Evolutionary conservation across 1,140 invertebrate genomes (phyloP).

Genomic region (Drosophila sp.): DNA sequence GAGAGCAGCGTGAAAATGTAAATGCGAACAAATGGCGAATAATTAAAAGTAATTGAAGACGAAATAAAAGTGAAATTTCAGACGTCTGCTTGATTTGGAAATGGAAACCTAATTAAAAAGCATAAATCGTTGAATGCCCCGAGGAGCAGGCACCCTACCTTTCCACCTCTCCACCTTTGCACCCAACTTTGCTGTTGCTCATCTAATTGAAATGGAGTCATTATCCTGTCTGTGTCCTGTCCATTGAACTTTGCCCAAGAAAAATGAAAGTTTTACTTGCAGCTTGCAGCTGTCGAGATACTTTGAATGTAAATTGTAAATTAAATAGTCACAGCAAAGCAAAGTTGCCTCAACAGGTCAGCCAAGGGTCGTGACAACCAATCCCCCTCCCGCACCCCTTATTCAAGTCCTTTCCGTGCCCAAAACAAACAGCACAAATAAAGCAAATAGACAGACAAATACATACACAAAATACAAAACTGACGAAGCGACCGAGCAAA

Average conservation of each 20-base stretch:
- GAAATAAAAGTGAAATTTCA: conserved; percentile 64
- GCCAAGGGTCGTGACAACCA: neutral
- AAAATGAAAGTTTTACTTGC: conserved; percentile 28
- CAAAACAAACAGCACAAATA: conserved; percentile 8
- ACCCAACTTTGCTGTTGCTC: neutral
- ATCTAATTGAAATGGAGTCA: conserved; percentile 46
- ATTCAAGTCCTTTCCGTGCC: neutral
- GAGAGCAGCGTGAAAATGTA: conserved; percentile 33
- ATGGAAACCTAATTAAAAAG: conserved; percentile 59
- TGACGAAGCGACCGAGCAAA: conserved; percentile 62
- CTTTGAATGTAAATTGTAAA: conserved; percentile 41
- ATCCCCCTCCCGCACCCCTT: neutral
- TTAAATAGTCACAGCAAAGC: conserved; percentile 27
- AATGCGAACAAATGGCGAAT: conserved; percentile 70
- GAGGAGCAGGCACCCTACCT: no score
- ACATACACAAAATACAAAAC: conserved; percentile 33
- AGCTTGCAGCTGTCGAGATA: conserved; percentile 39
- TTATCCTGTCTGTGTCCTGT: conserved; percentile 41
- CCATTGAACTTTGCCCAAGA: conserved; percentile 35
- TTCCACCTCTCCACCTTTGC: neutral
- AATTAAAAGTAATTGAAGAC: conserved; percentile 74
- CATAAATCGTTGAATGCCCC: conserved; percentile 46
- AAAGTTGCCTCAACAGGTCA: conserved; percentile 9
- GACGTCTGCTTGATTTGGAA: conserved; percentile 48
- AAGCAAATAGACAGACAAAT: conserved; percentile 54